Evolutionary conservation across 1,140 invertebrate genomes (phyloP).

Genomic region (Chrysoperla carnea): DNA sequence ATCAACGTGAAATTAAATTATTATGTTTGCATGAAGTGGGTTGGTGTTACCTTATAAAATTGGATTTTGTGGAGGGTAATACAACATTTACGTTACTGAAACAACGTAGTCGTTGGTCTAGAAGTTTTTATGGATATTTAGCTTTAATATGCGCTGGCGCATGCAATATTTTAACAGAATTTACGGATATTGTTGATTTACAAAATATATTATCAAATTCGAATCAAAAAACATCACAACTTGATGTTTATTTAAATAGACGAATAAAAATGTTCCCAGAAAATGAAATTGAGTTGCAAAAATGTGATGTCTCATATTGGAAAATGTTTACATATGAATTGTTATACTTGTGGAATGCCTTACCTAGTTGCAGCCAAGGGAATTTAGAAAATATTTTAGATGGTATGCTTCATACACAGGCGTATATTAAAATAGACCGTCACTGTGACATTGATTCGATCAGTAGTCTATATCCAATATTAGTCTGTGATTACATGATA

Average conservation of each 20-base stretch:
- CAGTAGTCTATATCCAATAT: neutral
- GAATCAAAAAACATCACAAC: slow-evolving; percentile 10
- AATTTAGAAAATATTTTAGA: slow-evolving; percentile 26
- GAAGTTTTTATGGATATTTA: slow-evolving; percentile 51
- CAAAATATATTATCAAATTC: slow-evolving; percentile 1
- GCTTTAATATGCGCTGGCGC: slow-evolving; percentile 22
- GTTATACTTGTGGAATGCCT: slow-evolving; percentile 53
- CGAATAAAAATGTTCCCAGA: slow-evolving; percentile 11
- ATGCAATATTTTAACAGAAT: slow-evolving; percentile 4
- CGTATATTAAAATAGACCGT: neutral
- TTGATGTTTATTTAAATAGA: slow-evolving; percentile 15
- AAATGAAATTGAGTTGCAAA: neutral
- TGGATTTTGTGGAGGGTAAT: slow-evolving; percentile 38
- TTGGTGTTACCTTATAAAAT: slow-evolving; percentile 48
- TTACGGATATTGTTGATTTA: slow-evolving; percentile 1
- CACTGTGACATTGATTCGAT: neutral
- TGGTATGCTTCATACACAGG: slow-evolving; percentile 20
- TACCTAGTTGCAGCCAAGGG: slow-evolving; percentile 36
- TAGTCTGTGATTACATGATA: neutral
- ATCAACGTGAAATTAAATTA: slow-evolving; percentile 46
- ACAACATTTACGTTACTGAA: slow-evolving; percentile 36
- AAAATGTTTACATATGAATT: slow-evolving; percentile 45
- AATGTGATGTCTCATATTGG: slow-evolving; percentile 25
- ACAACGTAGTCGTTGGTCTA: slow-evolving; percentile 46
- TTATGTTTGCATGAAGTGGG: slow-evolving; percentile 51